phyloP scores from a whole-genome alignment of 2,113 vertebrate species.

The Cyanoramphus novaezelandiae region DNA sequence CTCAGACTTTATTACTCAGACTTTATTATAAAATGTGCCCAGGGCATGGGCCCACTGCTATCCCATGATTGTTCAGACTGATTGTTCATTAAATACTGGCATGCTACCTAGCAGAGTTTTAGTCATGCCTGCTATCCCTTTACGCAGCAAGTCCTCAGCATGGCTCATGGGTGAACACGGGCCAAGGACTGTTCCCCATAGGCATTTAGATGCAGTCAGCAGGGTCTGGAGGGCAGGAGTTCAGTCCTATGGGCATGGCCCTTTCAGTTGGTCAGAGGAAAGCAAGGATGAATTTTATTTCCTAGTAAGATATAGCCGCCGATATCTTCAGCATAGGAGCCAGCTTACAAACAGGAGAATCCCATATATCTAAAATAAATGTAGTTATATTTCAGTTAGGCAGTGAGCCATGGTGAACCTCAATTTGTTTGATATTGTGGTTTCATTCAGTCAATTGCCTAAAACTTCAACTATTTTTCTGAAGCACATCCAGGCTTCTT shows the following conservation, averaged over 20 bases:
- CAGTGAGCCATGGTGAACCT: background rate
- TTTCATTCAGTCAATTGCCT: conserved; percentile 2
- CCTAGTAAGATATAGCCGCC: background rate
- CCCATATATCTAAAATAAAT: background rate
- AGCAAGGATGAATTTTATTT: background rate
- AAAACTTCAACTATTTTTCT: conserved; percentile 14
- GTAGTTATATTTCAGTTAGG: background rate
- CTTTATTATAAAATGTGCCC: background rate
- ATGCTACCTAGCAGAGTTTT: background rate
- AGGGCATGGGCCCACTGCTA: background rate
- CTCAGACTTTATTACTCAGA: background rate
- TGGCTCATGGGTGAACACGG: background rate
- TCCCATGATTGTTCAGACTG: background rate
- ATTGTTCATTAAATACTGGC: background rate
- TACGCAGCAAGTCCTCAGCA: background rate
- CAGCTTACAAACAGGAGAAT: background rate
- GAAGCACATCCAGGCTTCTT: conserved; percentile 2
- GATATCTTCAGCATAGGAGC: background rate
- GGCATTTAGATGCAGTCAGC: background rate
- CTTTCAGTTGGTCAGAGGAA: background rate
- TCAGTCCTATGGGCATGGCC: background rate
- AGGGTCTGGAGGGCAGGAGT: background rate
- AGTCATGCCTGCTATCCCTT: background rate
- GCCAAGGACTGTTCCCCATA: background rate
- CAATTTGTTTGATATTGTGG: background rate